Base-by-base conservation (phyloP, 2,113 vertebrate species). In the Chionis minor region DNA sequence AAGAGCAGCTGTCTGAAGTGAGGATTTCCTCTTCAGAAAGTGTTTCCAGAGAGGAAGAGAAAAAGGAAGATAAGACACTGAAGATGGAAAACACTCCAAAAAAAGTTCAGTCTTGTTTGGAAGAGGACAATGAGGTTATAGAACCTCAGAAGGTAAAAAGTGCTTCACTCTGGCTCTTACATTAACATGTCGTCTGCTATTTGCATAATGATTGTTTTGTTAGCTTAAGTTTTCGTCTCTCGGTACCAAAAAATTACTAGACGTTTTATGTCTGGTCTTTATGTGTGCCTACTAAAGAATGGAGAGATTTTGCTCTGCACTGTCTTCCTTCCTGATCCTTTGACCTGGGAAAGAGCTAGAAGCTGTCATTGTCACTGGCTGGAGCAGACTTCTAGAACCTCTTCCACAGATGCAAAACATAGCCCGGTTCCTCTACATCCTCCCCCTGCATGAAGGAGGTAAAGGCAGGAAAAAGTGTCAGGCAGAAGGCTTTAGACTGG, bases 111-210 rank as follows among this genome's bases (percentile, higher is more conserved):
- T 84, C 45, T 54, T 54, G 21, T 80, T 78, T 81, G 59, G 74
- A 94, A 75, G 58, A 87, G 27, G 56, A 83, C 35, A 56, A 2
- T 42, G 63, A 86, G 18, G 15, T 74, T 92, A 44, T 6, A 85
- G 80, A 92, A 88, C 28, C n/a, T 13, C 70, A 83, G 52, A 91
- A 96, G 97, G 97, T 98, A 97, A 85, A 42, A 73, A 70, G 16
- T 56, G 38, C 17, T 80, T 90, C 32, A 49, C 15, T 4, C 21
- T 56, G 22, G 8, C 20, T 72, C 40, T 74, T 86, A 28, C 84
- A 16, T 63, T 88, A 75, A 16, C 16, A 17, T 8, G 20, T 28
- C 10, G 2, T 71, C 49, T 96, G 26, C 11, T 88, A 8, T 14
- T 51, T 59, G 32, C 74, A 13, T 77, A 62, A 52, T 18, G 24